A percentile compares a stretch with the other conserved stretches of the same genome.
These are phyloP conservation scores for Setophaga coronata DNA, from an alignment of 2,113 vertebrate species.

Conservation along the genomic window DNA sequence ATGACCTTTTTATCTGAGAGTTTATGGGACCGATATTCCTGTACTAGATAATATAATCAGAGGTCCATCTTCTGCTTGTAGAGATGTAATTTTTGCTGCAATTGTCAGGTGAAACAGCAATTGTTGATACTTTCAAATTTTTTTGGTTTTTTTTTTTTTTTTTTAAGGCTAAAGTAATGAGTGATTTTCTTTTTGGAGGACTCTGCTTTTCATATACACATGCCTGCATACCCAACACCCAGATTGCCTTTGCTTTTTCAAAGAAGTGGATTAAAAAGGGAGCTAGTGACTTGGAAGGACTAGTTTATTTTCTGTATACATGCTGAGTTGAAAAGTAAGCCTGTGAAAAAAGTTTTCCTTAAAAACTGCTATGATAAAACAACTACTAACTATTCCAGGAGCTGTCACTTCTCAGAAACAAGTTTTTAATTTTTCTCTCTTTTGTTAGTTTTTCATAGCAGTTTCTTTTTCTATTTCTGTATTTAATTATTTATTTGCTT, in stretches of 20 bases:
- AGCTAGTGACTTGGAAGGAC: background rate
- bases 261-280: background rate
- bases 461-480: background rate
- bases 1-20: background rate
- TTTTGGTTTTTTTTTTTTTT: background rate
- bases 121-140: background rate
- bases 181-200: background rate
- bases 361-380: background rate
- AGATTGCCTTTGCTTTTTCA: background rate
- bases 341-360: background rate
- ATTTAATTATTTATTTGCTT: background rate
- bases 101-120: background rate
- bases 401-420: background rate
- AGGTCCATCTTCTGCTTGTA: background rate
- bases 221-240: background rate
- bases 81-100: background rate
- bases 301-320: background rate
- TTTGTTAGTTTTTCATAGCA: background rate
- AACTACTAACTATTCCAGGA: background rate
- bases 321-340: background rate
- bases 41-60: background rate
- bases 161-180: background rate
- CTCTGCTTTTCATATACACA: accelerated
- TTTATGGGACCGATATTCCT: background rate
- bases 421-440: background rate